phyloP scores from a whole-genome alignment of 2,797 vertebrate genomes.

The Leptoclinus maculatus region DNA sequence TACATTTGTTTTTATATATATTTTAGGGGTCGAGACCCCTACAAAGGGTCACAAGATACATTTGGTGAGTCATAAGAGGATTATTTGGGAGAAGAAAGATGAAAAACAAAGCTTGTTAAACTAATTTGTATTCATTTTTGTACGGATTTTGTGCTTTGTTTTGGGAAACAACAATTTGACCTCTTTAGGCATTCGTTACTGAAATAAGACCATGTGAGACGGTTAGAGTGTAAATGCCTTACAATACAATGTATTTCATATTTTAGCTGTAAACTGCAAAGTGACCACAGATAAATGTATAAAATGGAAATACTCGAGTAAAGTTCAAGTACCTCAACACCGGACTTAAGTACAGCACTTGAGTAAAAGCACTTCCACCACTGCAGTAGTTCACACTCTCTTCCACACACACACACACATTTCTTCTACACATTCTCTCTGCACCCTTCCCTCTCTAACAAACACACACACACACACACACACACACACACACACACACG shows the following conservation, averaged over 20 bases:
- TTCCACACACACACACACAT: conserved; percentile 6
- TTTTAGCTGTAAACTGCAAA: background rate
- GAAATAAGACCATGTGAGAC: no score
- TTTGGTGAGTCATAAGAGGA: background rate
- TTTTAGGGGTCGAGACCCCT: no score
- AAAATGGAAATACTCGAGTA: background rate
- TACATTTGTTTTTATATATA: background rate
- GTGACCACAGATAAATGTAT: background rate
- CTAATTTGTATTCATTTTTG: background rate
- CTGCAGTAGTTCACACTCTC: background rate
- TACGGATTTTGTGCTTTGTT: no score
- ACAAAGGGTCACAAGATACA: background rate
- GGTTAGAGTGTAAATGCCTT: background rate
- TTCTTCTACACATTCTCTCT: background rate
- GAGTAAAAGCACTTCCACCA: background rate
- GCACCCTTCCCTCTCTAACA: background rate
- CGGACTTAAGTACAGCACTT: background rate
- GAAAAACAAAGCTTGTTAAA: background rate
- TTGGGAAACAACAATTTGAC: no score
- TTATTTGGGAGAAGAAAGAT: background rate
- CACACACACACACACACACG: conserved; percentile 14
- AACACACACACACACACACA: conserved; percentile 16
- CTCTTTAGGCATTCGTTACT: no score
- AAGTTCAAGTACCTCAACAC: background rate
- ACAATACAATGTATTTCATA: background rate